Evolutionary conservation across 2,888 invertebrate genomes (phyloP).

Genomic region (Eupeodes latifasciatus): DNA sequence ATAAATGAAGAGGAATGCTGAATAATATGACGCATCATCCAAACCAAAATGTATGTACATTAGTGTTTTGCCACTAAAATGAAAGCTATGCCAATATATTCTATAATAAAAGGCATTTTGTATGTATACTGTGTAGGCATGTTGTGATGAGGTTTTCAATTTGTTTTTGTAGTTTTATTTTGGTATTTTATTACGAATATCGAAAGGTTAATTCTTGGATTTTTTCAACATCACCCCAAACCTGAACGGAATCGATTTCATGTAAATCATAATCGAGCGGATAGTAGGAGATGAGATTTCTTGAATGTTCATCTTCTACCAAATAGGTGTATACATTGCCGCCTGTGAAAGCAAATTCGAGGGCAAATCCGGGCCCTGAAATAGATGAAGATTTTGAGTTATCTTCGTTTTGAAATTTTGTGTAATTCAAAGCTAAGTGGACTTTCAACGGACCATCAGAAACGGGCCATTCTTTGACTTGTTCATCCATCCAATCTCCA

Average conservation of each 20-base stretch:
- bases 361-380: conserved; percentile 81
- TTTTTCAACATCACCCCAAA: conserved; percentile 83
- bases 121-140: conserved; percentile 18
- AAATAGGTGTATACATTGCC: conserved; percentile 80
- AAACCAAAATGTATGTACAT: background rate
- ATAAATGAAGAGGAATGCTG: background rate
- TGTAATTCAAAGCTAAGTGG: conserved; percentile 63
- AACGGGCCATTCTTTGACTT: conserved; percentile 71
- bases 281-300: conserved; percentile 80
- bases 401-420: conserved; percentile 55
- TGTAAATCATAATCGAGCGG: conserved; percentile 79
- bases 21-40: conserved; percentile 11
- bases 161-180: background rate
- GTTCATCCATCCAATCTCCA: conserved; percentile 81
- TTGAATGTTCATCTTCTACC: conserved; percentile 79
- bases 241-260: conserved; percentile 81
- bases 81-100: conserved; percentile 4
- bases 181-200: conserved; percentile 69
- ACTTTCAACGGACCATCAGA: conserved; percentile 80
- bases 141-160: conserved; percentile 11
- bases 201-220: conserved; percentile 80
- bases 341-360: conserved; percentile 81
- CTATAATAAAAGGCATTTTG: background rate
- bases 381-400: conserved; percentile 79
- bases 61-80: background rate